Evolutionary conservation across 2,888 invertebrate species (phyloP), one percentile per base, ranked within the genome.

Genomic region (Stenurella melanura): DNA sequence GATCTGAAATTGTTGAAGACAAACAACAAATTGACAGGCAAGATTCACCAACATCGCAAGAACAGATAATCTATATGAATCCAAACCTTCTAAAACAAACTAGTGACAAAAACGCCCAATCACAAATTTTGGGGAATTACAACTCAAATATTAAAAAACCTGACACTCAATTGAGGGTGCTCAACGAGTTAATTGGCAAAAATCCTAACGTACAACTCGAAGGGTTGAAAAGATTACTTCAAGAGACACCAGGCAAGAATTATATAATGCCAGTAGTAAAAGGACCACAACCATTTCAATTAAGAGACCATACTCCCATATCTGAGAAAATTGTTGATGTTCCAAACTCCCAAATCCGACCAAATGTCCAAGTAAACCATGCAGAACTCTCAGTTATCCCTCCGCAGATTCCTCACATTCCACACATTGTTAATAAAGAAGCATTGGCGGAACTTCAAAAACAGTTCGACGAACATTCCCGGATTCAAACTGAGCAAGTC

Each of bases 191-290:
- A 9, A 86, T 92, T 38, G 92, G 91, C 18, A 91, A 91, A 84
- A 88, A 90, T 0, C 91, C 91, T 0, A 87, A 88, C 9, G 89
- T 90, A 73, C 92, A 92, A 85, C 87, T 92, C 19, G 88, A 91
- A 81, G 92, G 91, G 0, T 85, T 92, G 1, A 90, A 91, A 60
- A 89, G 90, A 74, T 83, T 92, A 5, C 81, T 92, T 60, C 72
- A 82, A 34, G 19, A 81, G 76, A 76, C 66, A 0, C n/a, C 64
- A n/a, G 58, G 66, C 21, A 12, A 69, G 88, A 74, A 58, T 19
- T 61, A 67, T 15, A 21, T 73, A 7, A 57, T 75, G 21, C 78
- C 82, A 11, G 56, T 67, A 10, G 69, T 78, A 17, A 60, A 70
- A 63, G 69, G 70, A 54, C 76, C 80, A 9, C 70, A 78, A 42